phyloP scores from a whole-genome alignment of 2,797 vertebrate species.

The Aeoliscus strigatus region DNA sequence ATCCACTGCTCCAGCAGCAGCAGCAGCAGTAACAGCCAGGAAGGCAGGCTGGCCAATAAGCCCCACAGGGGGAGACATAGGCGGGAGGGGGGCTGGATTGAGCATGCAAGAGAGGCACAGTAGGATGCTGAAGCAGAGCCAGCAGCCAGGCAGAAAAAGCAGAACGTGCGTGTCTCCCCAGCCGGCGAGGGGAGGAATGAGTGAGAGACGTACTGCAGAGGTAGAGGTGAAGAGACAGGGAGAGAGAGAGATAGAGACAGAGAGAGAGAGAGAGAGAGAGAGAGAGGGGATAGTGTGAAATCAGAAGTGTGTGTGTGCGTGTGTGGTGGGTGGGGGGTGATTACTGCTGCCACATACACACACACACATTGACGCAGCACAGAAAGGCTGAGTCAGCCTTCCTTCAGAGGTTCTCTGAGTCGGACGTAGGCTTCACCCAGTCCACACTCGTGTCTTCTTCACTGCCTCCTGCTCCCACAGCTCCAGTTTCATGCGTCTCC shows the following conservation, averaged over 20 bases:
- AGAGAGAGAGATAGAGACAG: too few species aligned
- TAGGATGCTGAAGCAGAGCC: slow-evolving; percentile 48
- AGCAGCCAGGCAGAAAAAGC: slow-evolving; percentile 47
- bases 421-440: too few species aligned
- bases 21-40: slow-evolving; percentile 35
- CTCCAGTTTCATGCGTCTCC: slow-evolving; percentile 29
- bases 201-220: slow-evolving; percentile 66
- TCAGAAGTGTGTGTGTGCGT: slow-evolving; percentile 9
- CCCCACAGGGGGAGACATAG: slow-evolving; percentile 37
- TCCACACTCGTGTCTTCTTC: slow-evolving; percentile 12
- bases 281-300: slow-evolving; percentile 19
- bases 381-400: slow-evolving; percentile 59
- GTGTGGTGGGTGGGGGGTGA: slow-evolving; percentile 10
- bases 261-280: slow-evolving; percentile 32
- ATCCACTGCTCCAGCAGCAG: slow-evolving; percentile 36
- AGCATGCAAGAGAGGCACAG: slow-evolving; percentile 35
- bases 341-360: slow-evolving; percentile 44
- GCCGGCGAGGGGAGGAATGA: slow-evolving; percentile 56
- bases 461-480: slow-evolving; percentile 17
- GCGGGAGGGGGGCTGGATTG: slow-evolving; percentile 28
- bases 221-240: slow-evolving; percentile 44
- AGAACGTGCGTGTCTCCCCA: slow-evolving; percentile 38
- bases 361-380: slow-evolving; percentile 18
- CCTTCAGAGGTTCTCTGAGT: slow-evolving; percentile 42
- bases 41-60: slow-evolving; percentile 41